A percentile compares a stretch with the other conserved stretches of the same genome.
Evolutionary conservation across 2,113 vertebrate species (phyloP).

Genomic region (Saccopteryx bilineata): DNA sequence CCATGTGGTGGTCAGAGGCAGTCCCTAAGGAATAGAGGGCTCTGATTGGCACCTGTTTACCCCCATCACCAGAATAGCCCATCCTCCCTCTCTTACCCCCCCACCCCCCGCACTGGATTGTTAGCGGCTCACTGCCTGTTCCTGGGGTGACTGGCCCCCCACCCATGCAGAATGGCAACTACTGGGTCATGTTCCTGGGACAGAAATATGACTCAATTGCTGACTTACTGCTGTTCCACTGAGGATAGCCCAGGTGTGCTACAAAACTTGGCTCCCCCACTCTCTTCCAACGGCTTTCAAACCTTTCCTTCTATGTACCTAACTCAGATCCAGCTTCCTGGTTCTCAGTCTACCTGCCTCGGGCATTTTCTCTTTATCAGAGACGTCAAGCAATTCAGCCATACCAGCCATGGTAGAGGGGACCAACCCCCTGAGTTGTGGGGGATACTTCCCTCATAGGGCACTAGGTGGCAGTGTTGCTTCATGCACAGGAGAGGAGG

Average conservation of each 20-base stretch:
- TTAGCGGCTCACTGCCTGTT: background rate
- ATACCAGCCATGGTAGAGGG: background rate
- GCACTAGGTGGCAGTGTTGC: slow-evolving; percentile 87
- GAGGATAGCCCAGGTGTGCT: background rate
- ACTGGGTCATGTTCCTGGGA: background rate
- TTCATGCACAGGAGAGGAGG: background rate
- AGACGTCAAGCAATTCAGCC: background rate
- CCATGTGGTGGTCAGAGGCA: background rate
- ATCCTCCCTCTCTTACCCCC: background rate
- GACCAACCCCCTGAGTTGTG: background rate
- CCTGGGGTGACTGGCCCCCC: background rate
- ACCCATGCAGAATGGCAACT: background rate
- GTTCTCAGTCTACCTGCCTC: background rate
- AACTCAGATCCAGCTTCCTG: background rate
- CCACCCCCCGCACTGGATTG: background rate
- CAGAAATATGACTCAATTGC: background rate
- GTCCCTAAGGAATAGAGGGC: background rate
- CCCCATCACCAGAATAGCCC: background rate
- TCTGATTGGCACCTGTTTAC: background rate
- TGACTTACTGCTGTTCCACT: background rate
- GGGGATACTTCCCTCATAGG: slow-evolving; percentile 3
- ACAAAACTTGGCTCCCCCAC: background rate
- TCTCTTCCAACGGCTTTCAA: background rate
- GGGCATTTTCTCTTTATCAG: background rate
- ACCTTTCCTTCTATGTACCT: background rate